Evolutionary conservation across 2,113 vertebrate species (phyloP), one percentile per base, ranked within the genome.

Genomic region (Platysteira castanea): DNA sequence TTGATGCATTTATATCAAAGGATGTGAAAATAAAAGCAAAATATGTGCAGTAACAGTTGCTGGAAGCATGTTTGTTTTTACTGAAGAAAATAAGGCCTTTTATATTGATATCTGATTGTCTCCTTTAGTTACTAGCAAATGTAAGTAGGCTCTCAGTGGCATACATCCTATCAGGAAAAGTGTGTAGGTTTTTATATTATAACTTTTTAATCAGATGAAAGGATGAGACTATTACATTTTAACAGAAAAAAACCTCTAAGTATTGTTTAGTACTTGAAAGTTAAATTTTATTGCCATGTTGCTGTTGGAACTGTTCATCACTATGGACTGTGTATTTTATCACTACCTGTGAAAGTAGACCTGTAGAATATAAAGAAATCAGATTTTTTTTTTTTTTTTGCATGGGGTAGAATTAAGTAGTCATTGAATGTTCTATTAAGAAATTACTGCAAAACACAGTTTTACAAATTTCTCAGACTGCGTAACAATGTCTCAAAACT

Each of bases 401-500:
- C 53, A 11, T 78, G 79, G 87, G 84, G 67, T 39, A 91, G 97
- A 98, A 97, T 97, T 97, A 96, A 96, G 93, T 93, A 94, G 95
- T 97, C 95, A 96, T 96, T 97, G 96, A 97, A 94, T 96, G 97
- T 94, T 96, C 94, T 95, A 95, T 97, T 97, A 97, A 97, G 97
- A 97, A 98, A 96, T 97, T 97, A 97, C 97, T 11, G 54, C 97
- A 97, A 98, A 98, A 97, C 96, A 97, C 81, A 95, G 95, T 97
- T 98, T 97, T 97, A 96, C 97, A 95, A 97, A 97, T 97, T 98
- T 97, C 97, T 98, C 97, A 97, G 98, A 95, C 97, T 54, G 96
- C 85, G 50, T 97, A 96, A 98, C 98, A 97, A 97, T 98, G 97
- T 98, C 93, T 98, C 96, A 98, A 97, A 98, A 98, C 98, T 98